A percentile compares a stretch with the other conserved stretches of the same genome.
Conservation (phyloP, 2,113 vertebrate genomes). For the Mormyrus iriodes region DNA sequence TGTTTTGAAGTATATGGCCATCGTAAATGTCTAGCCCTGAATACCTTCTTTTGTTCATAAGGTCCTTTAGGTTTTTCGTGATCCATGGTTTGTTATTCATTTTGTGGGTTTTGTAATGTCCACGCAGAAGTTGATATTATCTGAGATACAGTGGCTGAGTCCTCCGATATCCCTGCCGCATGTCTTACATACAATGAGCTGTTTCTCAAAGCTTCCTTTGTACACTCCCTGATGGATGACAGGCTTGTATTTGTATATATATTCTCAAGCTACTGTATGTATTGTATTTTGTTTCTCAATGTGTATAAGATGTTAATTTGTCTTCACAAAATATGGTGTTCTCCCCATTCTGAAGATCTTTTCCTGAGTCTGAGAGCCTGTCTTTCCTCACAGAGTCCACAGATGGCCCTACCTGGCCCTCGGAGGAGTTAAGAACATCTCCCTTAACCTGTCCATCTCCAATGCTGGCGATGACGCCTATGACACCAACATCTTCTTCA, state of each 20-base stretch:
- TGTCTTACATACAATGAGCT: neutral
- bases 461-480: conserved; percentile 92
- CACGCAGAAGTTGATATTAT: neutral
- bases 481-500: conserved; percentile 91
- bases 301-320: neutral
- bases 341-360: neutral
- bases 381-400: conserved; percentile 52
- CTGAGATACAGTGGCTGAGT: neutral
- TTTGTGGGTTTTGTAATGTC: neutral
- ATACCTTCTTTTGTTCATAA: neutral
- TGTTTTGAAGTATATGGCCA: no score
- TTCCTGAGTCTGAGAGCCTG: conserved; percentile 7
- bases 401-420: conserved; percentile 77
- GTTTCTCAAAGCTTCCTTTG: neutral
- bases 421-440: conserved; percentile 88
- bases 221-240: neutral
- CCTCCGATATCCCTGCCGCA: neutral
- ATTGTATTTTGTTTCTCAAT: neutral
- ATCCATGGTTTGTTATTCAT: neutral
- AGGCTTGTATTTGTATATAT: neutral
- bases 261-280: neutral
- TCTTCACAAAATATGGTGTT: neutral
- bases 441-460: conserved; percentile 83
- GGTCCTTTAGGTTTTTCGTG: neutral
- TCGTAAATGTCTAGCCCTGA: neutral